Conservation (phyloP, 1,140 invertebrate species). For the Cyphomyrmex costatus region DNA sequence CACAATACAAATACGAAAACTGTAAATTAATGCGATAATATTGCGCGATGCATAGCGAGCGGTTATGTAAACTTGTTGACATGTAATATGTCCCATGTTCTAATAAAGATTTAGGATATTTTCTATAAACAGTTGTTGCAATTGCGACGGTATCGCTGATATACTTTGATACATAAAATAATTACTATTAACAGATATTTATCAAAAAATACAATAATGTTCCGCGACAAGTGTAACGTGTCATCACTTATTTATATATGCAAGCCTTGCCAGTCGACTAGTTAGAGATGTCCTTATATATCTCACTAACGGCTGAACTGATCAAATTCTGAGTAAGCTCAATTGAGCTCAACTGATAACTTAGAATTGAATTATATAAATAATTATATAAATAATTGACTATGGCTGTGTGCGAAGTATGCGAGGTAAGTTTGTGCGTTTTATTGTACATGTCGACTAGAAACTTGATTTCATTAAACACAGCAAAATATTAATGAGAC, state of each 20-base stretch:
- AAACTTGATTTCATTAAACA: neutral
- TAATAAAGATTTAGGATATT: conserved; percentile 85
- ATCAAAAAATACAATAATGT: too few relatives aligned
- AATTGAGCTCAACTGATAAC: neutral
- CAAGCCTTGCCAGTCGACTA: neutral
- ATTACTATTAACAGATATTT: neutral
- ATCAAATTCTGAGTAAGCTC: neutral
- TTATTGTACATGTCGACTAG: conserved; percentile 25
- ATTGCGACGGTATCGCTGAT: neutral
- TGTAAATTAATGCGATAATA: conserved; percentile 66
- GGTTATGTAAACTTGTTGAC: conserved; percentile 78
- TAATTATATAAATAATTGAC: neutral
- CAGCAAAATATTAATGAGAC: neutral
- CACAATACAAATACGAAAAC: conserved; percentile 70
- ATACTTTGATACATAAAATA: conserved; percentile 3
- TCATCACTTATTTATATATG: too few relatives aligned
- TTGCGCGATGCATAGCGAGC: conserved; percentile 65
- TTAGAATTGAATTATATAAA: neutral
- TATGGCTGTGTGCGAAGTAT: neutral
- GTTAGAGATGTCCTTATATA: neutral
- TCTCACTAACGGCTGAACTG: neutral
- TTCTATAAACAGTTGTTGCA: conserved; percentile 77
- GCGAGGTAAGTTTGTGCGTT: neutral
- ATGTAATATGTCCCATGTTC: conserved; percentile 82
- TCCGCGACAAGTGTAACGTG: neutral